These are phyloP conservation scores for Hydropotes inermis DNA, from an alignment of 2,113 vertebrate genomes.

Conservation along the genomic window DNA sequence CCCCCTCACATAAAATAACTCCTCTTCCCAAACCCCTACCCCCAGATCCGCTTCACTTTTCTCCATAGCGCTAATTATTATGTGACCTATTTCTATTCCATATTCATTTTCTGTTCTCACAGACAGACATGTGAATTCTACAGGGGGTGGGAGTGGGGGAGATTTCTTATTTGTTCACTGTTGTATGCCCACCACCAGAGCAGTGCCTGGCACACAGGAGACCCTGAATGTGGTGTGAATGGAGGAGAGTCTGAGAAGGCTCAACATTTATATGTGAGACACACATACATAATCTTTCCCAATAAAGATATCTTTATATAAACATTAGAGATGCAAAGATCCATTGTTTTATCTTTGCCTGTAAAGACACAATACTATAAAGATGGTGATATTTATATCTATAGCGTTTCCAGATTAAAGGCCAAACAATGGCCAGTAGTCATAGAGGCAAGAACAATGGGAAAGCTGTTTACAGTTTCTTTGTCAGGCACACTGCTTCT, in stretches of 20 bases:
- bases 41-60: neutral
- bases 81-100: neutral
- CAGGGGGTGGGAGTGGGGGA: neutral
- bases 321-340: conserved; percentile 3
- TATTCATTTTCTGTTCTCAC: neutral
- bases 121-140: neutral
- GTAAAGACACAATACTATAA: conserved; percentile 49
- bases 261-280: neutral
- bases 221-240: neutral
- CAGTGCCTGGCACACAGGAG: conserved; percentile 60
- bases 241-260: neutral
- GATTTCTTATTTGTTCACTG: neutral
- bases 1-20: neutral
- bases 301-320: conserved; percentile 60
- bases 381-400: conserved; percentile 59
- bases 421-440: conserved; percentile 67
- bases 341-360: conserved; percentile 55
- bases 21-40: too few species aligned
- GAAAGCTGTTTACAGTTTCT: conserved; percentile 62
- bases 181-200: neutral
- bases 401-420: conserved; percentile 63
- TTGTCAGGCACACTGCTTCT: conserved; percentile 28
- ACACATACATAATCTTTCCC: neutral
- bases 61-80: neutral
- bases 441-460: conserved; percentile 64